Conservation (phyloP, 2,113 vertebrate genomes). For the Cyprinodon brontotheroides region DNA sequence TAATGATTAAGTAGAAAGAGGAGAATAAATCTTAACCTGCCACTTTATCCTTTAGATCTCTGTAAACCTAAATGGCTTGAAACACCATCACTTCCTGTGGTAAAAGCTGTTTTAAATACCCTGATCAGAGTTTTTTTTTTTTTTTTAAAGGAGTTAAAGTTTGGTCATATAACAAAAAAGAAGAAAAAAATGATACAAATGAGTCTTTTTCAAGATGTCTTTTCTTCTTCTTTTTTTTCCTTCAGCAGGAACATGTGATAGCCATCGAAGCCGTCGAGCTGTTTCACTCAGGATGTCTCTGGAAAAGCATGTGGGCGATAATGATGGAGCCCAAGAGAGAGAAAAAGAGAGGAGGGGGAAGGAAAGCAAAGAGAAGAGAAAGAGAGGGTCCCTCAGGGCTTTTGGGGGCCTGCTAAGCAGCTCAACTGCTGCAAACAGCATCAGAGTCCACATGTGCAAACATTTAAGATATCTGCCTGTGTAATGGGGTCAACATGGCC, state of each 20-base stretch:
- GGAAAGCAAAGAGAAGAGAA: slow-evolving; percentile 50
- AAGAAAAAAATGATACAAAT: slow-evolving; percentile 15
- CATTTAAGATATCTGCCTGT: slow-evolving; percentile 76
- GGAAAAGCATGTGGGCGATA: slow-evolving; percentile 80
- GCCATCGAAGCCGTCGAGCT: slow-evolving; percentile 69
- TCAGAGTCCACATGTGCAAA: slow-evolving; percentile 79
- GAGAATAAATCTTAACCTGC: background rate
- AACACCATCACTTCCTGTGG: no score
- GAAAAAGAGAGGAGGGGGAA: slow-evolving; percentile 28
- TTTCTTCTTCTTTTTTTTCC: slow-evolving; percentile 51
- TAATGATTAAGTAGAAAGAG: no score
- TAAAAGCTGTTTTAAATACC: background rate
- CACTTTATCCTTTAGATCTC: no score
- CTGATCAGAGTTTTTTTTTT: background rate
- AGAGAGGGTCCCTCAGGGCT: slow-evolving; percentile 61
- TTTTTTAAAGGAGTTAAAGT: background rate
- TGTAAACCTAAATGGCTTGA: no score
- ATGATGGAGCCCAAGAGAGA: slow-evolving; percentile 63
- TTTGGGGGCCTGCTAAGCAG: slow-evolving; percentile 70
- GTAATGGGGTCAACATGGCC: slow-evolving; percentile 75
- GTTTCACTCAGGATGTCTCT: slow-evolving; percentile 75
- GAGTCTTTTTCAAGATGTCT: slow-evolving; percentile 56
- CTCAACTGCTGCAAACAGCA: slow-evolving; percentile 73
- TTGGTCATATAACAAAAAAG: slow-evolving; percentile 9
- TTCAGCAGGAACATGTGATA: slow-evolving; percentile 73